Base-by-base conservation (phyloP, 1,140 invertebrate species). In the Microplitis mediator region DNA sequence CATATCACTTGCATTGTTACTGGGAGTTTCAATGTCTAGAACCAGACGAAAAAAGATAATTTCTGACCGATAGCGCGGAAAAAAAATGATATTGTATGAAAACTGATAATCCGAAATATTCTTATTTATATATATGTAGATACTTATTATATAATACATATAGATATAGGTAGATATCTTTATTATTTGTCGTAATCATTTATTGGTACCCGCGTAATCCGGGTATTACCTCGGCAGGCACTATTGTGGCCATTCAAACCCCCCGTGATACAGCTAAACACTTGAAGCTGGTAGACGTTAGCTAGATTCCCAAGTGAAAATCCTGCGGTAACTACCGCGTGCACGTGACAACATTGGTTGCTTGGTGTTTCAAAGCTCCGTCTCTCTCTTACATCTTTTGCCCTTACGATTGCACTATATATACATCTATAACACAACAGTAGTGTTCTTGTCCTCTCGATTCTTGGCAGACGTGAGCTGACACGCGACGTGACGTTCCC, bases 391-490 rank as follows among this genome's bases (percentile, higher is more conserved):
- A 45, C 11, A 45, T 45, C 39, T 45, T 45, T 45, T 45, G 39
- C 45, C 34, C 62, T n/a, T 34, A n/a, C 51, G 4, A 35, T 32
- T 13, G 31, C 35, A 11, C 50, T 71, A 31, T 70, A 70, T 70
- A 70, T 35, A 66, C 36, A 61, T 34, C 52, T 60, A 14, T 60
- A 60, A 11, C 3, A 14, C 31, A 23, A 11, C n/a, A 11, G 9
- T 39, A 8, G 39, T 32, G 69, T 16, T 61, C 50, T 14, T 62
- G 31, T 39, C 58, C 60, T 14, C 62, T 71, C 69, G 69, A 65
- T 71, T 65, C 69, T 71, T 71, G 50, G 69, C 62, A 56, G 69
- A 71, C 69, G 69, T 71, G 69, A 71, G 69, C 69, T 62, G 69
- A 71, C 62, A 61, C 69, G 52, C 61, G 50, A 71, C 69, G 69